These are phyloP conservation scores for Hipposideros larvatus DNA, from an alignment of 2,797 vertebrate genomes.

Conservation along the genomic window DNA sequence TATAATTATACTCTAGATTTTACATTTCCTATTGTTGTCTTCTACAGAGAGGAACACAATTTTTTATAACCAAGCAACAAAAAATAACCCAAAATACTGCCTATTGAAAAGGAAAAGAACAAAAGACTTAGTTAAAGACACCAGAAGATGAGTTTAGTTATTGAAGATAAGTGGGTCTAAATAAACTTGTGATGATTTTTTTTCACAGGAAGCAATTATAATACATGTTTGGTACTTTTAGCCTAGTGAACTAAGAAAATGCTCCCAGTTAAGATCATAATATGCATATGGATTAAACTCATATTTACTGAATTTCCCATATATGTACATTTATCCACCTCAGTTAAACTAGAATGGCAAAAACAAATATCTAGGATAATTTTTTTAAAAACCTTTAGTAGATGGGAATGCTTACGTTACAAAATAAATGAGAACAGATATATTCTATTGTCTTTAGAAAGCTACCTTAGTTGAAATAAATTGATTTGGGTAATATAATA, in stretches of 20 bases:
- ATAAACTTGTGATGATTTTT: not conserved
- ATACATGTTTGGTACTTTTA: not conserved
- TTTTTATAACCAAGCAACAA: slow-evolving; percentile 4
- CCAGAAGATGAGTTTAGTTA: not conserved
- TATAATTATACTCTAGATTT: not conserved
- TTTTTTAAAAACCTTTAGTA: not conserved
- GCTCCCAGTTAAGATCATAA: not conserved
- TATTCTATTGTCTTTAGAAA: not conserved
- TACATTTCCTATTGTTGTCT: not conserved
- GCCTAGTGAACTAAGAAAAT: not conserved
- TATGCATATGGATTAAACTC: not conserved
- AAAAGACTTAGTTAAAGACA: not conserved
- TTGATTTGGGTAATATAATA: not conserved
- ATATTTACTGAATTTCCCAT: not conserved
- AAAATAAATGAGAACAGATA: not conserved
- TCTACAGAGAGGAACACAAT: not conserved
- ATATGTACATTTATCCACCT: not conserved
- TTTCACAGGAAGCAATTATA: not conserved
- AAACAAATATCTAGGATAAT: not conserved
- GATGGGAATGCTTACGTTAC: not conserved
- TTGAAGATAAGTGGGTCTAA: not conserved
- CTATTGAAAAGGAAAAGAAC: not conserved
- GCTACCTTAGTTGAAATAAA: slow-evolving; percentile 1
- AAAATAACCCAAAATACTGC: not conserved
- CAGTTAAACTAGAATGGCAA: not conserved